Evolutionary conservation across 2,797 vertebrate genomes (phyloP), one percentile per base, ranked within the genome.

Genomic region (Aphelocoma californica): DNA sequence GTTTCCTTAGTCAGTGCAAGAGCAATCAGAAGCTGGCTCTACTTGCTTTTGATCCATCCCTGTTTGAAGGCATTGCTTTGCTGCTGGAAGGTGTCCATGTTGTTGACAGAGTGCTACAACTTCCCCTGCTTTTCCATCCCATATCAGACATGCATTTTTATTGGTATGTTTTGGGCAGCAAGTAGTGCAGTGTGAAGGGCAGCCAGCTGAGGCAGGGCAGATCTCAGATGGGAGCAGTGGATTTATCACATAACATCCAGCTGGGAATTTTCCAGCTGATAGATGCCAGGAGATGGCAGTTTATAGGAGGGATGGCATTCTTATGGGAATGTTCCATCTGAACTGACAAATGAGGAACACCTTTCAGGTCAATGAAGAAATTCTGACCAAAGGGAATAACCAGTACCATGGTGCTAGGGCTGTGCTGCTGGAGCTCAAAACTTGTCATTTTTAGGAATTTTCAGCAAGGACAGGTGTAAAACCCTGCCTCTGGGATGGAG

Each of bases 211-310:
- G 82, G 71, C 64, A 88, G 80, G 82, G 57, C 42, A 13, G 29
- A 42, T 32, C 86, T 86, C 7, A 5, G 65, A 38, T 69, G 61
- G 16, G 23, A 92, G 45, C 83, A 61, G 31, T 40, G 80, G 21
- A 90, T 92, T 92, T 71, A 29, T 53, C 73, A 23, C 28, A 1
- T 31, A 21, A 48, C 32, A 36, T 21, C 67, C 61, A 77, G 48
- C 80, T 92, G 88, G 77, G 92, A 90, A 40, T 84, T 90, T 54
- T 84, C 85, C 57, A 88, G 66, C 77, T 75, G 86, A 47, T 38
- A 47, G 54, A 25, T 75, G 58, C 17, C 65, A 90, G 54, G 75
- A 90, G 54, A 26, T 31, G 29, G 69, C 77, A 81, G 7, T 81
- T 93, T 51, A 6, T 53, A 69, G 78, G 58, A 79, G 36, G 47